Evolutionary conservation across 2,797 vertebrate genomes (phyloP).

Genomic region (Rhinatrema bivittatum): DNA sequence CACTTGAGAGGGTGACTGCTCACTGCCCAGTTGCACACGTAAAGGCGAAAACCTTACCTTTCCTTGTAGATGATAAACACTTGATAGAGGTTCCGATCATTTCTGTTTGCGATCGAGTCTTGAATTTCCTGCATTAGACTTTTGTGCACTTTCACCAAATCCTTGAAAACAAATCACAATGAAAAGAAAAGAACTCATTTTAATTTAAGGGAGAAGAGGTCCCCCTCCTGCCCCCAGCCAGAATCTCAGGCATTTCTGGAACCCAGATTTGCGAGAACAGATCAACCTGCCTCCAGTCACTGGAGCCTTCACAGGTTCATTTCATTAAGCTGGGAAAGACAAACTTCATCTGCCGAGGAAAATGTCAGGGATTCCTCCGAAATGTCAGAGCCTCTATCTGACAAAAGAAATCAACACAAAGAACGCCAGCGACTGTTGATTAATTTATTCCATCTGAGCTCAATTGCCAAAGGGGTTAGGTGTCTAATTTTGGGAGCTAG

Average conservation of each 20-base stretch:
- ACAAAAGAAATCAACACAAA: slow-evolving; percentile 11
- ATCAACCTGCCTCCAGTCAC: too few species aligned
- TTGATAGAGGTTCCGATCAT: slow-evolving; percentile 84
- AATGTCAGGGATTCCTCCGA: slow-evolving; percentile 8
- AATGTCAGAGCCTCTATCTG: neutral
- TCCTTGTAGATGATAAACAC: slow-evolving; percentile 94
- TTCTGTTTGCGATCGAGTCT: slow-evolving; percentile 80
- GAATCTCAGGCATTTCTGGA: neutral
- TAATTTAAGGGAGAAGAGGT: too few species aligned
- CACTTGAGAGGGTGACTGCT: too few species aligned
- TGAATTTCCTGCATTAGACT: slow-evolving; percentile 79
- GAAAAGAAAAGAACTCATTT: slow-evolving; percentile 36
- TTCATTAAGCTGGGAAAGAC: neutral
- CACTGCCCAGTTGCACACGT: too few species aligned
- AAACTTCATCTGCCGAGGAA: slow-evolving; percentile 1
- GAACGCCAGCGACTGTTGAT: slow-evolving; percentile 18
- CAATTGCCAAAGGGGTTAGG: too few species aligned
- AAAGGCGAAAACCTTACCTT: slow-evolving; percentile 75
- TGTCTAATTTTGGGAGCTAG: too few species aligned
- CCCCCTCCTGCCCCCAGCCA: neutral
- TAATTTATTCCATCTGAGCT: slow-evolving; percentile 32
- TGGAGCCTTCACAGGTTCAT: neutral
- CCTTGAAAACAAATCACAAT: slow-evolving; percentile 60
- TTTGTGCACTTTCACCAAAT: slow-evolving; percentile 90
- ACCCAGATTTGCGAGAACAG: too few species aligned